Percentiles rank a stretch among this genome's conserved stretches.
Conservation (phyloP, 2,113 vertebrate species). For the Chamaetylas fuelleborni region DNA sequence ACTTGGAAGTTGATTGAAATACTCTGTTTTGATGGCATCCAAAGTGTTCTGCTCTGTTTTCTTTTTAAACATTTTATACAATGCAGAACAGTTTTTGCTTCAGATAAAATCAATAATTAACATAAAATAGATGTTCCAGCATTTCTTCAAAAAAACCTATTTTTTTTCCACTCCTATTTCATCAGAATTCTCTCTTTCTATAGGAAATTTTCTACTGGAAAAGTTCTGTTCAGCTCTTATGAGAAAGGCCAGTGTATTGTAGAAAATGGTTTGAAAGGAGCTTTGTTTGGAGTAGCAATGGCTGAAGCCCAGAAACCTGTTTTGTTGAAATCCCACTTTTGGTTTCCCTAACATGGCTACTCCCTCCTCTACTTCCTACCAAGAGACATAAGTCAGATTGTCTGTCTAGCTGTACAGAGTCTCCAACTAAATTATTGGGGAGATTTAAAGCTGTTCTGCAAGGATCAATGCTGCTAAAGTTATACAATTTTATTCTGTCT, state of each 20-base stretch:
- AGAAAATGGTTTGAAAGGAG: neutral
- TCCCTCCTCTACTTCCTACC: neutral
- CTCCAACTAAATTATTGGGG: neutral
- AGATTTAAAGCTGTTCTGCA: neutral
- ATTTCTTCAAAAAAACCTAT: neutral
- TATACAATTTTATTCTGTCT: neutral
- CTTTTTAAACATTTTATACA: neutral
- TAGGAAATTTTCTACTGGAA: neutral
- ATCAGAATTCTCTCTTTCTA: neutral
- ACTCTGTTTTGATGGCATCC: neutral
- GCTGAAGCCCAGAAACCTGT: neutral
- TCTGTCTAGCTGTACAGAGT: neutral
- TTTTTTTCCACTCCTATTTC: neutral
- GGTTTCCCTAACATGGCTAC: fast-evolving
- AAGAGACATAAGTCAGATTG: neutral
- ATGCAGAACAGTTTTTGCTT: neutral
- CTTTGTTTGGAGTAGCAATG: neutral
- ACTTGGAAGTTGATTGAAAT: neutral
- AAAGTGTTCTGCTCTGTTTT: neutral
- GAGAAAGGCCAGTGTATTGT: neutral
- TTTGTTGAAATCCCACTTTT: neutral
- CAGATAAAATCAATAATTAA: neutral
- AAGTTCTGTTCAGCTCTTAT: neutral
- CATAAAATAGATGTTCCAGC: neutral
- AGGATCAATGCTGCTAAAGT: neutral